These are phyloP conservation scores for Microplitis manilae DNA, from an alignment of 2,888 invertebrate genomes.

Conservation along the genomic window DNA sequence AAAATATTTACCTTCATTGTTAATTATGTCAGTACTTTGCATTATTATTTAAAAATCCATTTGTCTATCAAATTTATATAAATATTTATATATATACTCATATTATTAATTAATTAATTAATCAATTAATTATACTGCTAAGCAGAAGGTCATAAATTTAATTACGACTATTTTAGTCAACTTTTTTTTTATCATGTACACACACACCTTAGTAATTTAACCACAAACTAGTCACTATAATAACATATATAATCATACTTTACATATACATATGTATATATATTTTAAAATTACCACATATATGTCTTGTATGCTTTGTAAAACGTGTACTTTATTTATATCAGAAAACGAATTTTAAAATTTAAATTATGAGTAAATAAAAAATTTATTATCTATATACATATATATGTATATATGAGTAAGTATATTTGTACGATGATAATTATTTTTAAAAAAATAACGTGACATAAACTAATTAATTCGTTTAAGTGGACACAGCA, in stretches of 20 bases:
- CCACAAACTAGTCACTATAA: background rate
- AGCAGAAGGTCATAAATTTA: background rate
- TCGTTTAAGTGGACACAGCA: conserved; percentile 56
- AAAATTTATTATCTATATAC: background rate
- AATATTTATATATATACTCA: background rate
- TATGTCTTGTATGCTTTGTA: background rate
- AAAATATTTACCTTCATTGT: background rate
- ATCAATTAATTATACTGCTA: background rate
- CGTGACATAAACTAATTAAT: conserved; percentile 56
- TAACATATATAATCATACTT: background rate
- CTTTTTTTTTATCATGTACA: background rate
- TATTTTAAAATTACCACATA: background rate
- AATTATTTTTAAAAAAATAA: conserved; percentile 23
- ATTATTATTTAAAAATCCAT: background rate
- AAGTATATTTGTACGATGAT: no score
- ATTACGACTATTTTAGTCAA: background rate
- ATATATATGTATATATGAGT: no score
- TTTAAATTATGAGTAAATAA: background rate
- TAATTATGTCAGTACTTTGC: background rate
- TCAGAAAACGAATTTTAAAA: background rate
- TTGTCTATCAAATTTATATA: background rate
- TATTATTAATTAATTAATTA: background rate
- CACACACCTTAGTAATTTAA: background rate
- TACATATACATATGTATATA: background rate
- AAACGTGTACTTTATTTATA: background rate